Evolutionary conservation across 2,113 vertebrate genomes (phyloP).

Genomic region (Phodopus roborovskii): DNA sequence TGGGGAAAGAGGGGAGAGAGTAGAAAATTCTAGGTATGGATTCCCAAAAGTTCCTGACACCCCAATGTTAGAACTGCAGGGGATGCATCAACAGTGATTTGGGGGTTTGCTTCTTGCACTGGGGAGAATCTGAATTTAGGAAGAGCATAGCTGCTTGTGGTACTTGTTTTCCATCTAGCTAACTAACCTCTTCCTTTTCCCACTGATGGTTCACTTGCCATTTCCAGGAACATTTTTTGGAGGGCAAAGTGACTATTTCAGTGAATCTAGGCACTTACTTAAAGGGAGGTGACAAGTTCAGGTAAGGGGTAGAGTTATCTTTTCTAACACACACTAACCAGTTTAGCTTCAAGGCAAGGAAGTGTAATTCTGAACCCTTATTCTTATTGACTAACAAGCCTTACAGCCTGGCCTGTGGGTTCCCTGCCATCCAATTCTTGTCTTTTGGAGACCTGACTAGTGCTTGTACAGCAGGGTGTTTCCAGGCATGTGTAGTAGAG

Average conservation of each 20-base stretch:
- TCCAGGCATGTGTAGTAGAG: not conserved
- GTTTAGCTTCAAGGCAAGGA: not conserved
- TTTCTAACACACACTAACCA: not conserved
- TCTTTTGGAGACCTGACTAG: not conserved
- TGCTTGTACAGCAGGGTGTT: not conserved
- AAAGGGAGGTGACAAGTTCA: not conserved
- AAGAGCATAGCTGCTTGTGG: constrained; percentile 58
- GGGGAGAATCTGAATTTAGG: constrained; percentile 61
- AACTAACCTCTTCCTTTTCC: not conserved
- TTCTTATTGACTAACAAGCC: not conserved
- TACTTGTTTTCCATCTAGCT: constrained; percentile 1
- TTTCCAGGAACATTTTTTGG: not conserved
- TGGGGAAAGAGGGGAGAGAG: not conserved
- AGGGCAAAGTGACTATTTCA: accelerated
- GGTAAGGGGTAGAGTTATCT: not conserved
- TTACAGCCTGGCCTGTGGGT: not conserved
- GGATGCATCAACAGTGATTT: constrained; percentile 52
- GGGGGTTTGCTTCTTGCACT: constrained; percentile 49
- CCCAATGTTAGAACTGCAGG: constrained; percentile 40
- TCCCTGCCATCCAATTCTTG: not conserved
- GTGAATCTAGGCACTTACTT: not conserved
- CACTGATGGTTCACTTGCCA: not conserved
- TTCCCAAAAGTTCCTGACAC: constrained; percentile 58
- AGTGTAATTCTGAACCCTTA: not conserved
- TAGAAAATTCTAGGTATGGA: constrained; percentile 63